These are phyloP conservation scores for Machimus atricapillus DNA, from an alignment of 2,888 invertebrate species.

Conservation along the genomic window DNA sequence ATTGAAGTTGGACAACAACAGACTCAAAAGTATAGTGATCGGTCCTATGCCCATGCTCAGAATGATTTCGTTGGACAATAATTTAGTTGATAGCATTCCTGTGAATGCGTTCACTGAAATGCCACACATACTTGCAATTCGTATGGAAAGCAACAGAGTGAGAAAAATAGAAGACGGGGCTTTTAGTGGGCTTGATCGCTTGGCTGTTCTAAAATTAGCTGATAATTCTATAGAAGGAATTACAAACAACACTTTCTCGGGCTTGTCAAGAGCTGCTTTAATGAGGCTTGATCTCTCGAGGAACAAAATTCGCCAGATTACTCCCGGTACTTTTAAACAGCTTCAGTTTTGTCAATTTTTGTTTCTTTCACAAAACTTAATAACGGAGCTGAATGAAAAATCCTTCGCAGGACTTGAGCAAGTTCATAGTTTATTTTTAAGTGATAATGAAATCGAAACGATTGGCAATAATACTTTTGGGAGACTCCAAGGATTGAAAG, in stretches of 20 bases:
- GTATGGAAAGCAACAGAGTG: slow-evolving; percentile 48
- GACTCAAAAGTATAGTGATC: slow-evolving; percentile 51
- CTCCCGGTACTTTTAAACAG: slow-evolving; percentile 50
- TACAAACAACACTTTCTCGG: slow-evolving; percentile 52
- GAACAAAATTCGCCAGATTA: slow-evolving; percentile 53
- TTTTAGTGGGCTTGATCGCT: slow-evolving; percentile 52
- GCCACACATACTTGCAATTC: slow-evolving; percentile 49
- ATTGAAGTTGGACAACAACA: slow-evolving; percentile 54
- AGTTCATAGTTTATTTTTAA: slow-evolving; percentile 53
- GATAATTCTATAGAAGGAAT: slow-evolving; percentile 53
- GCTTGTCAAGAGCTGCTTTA: slow-evolving; percentile 49
- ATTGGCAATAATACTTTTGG: slow-evolving; percentile 53
- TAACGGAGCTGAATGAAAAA: slow-evolving; percentile 50
- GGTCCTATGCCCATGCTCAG: slow-evolving; percentile 51
- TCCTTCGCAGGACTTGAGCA: slow-evolving; percentile 52
- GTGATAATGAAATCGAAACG: slow-evolving; percentile 54
- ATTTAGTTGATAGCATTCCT: slow-evolving; percentile 44
- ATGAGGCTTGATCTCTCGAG: slow-evolving; percentile 52
- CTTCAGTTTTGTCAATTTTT: slow-evolving; percentile 52
- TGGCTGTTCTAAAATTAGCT: slow-evolving; percentile 55
- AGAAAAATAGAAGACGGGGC: slow-evolving; percentile 52
- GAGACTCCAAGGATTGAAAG: slow-evolving; percentile 52
- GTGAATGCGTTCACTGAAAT: slow-evolving; percentile 40
- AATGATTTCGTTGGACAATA: slow-evolving; percentile 53
- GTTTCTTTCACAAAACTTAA: slow-evolving; percentile 54